Conservation (phyloP, 2,797 vertebrate genomes). For the Bovichtus variegatus region DNA sequence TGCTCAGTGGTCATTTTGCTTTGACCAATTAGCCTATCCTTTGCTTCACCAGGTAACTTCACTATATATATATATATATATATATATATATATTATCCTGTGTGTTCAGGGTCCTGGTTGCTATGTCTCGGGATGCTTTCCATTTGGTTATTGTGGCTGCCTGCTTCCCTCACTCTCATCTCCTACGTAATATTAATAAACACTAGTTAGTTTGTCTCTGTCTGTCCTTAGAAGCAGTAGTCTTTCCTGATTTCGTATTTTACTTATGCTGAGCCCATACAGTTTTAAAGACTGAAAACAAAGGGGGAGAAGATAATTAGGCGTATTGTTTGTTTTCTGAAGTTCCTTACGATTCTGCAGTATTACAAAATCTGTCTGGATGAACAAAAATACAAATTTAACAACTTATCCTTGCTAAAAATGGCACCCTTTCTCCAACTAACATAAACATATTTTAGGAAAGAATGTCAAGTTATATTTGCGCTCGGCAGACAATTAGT, state of each 20-base stretch:
- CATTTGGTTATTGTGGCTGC: background rate
- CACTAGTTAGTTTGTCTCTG: background rate
- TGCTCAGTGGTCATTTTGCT: too few relatives aligned
- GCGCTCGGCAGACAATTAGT: slow-evolving; percentile 32
- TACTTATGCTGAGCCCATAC: background rate
- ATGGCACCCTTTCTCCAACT: background rate
- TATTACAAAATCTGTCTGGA: background rate
- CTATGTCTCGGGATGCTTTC: background rate
- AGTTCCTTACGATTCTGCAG: background rate
- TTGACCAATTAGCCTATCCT: background rate
- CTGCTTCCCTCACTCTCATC: background rate
- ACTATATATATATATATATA: too few relatives aligned
- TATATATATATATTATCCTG: background rate
- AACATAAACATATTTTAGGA: slow-evolving; percentile 22
- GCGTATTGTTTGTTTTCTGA: background rate
- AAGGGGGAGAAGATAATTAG: background rate
- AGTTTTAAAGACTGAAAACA: background rate
- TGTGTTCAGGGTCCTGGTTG: background rate
- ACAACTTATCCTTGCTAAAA: slow-evolving; percentile 18
- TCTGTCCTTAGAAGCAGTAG: background rate
- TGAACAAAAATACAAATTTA: slow-evolving; percentile 11
- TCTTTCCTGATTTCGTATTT: background rate
- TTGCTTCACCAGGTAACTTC: background rate
- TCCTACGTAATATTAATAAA: background rate
- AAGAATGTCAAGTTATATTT: slow-evolving; percentile 23